A percentile compares a stretch with the other conserved stretches of the same genome.
These are phyloP conservation scores for Turritopsis dohrnii DNA, from an alignment of 30 jellyfish, hydroid and myxozoan species.

Conservation along the genomic window DNA sequence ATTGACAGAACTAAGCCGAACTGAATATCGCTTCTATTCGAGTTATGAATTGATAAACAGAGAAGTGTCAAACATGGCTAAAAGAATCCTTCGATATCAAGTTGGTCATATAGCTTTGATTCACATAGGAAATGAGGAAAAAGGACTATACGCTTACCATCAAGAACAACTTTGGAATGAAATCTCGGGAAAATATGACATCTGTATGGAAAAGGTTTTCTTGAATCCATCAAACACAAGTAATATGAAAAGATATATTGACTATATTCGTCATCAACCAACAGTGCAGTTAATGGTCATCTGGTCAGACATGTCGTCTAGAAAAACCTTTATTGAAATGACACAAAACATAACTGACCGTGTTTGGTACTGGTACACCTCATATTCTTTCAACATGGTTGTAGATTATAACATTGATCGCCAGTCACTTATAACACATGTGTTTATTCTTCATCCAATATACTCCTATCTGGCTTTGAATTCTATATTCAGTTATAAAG, in stretches of 20 bases:
- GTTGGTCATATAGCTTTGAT: background rate
- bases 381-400: background rate
- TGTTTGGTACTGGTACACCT: slow-evolving; percentile 12
- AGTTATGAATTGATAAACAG: background rate
- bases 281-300: background rate
- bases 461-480: background rate
- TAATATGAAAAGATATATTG: background rate
- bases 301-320: background rate
- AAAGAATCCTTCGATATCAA: background rate
- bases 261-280: background rate
- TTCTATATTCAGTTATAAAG: background rate
- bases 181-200: background rate
- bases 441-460: background rate
- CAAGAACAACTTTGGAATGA: background rate
- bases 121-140: background rate
- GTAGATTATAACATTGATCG: background rate
- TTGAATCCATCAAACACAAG: background rate
- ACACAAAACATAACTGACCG: background rate
- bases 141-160: background rate
- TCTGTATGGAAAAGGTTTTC: background rate
- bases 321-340: background rate
- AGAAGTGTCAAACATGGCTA: background rate
- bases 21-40: background rate
- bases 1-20: background rate
- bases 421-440: slow-evolving; percentile 9